A percentile compares a stretch with the other conserved stretches of the same genome.
Conservation (phyloP, 2,797 vertebrate genomes). For the Choloepus didactylus region DNA sequence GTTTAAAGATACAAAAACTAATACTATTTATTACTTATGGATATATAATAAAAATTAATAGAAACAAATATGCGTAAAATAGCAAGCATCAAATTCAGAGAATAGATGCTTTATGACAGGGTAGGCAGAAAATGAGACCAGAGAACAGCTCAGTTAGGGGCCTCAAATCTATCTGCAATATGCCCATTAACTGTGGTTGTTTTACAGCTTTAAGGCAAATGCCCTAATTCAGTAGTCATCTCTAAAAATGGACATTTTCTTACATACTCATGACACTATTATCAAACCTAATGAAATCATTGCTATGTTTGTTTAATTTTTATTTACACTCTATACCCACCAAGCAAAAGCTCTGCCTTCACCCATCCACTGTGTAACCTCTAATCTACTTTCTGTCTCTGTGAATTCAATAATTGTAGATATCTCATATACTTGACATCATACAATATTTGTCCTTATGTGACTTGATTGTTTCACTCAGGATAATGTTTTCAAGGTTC, state of each 20-base stretch:
- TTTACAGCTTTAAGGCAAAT: constrained; percentile 25
- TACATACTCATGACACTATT: not conserved
- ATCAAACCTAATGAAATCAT: not conserved
- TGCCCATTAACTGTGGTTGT: not conserved
- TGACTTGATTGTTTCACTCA: no score
- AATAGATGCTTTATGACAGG: not conserved
- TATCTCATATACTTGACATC: no score
- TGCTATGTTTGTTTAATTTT: no score
- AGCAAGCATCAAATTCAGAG: not conserved
- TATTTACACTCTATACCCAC: no score
- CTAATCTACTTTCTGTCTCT: no score
- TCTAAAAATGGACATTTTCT: not conserved
- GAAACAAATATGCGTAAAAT: not conserved
- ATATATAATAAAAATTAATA: not conserved
- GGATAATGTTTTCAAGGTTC: no score
- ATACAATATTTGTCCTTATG: no score
- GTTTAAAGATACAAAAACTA: not conserved
- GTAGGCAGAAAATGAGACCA: not conserved
- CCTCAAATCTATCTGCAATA: not conserved
- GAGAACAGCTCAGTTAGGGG: not conserved
- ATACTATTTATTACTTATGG: not conserved
- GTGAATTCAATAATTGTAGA: no score
- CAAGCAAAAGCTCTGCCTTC: no score
- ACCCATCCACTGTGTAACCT: no score
- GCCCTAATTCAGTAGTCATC: not conserved